Conservation (phyloP, 2,888 invertebrate genomes). For the Ephialtes manifestator region DNA sequence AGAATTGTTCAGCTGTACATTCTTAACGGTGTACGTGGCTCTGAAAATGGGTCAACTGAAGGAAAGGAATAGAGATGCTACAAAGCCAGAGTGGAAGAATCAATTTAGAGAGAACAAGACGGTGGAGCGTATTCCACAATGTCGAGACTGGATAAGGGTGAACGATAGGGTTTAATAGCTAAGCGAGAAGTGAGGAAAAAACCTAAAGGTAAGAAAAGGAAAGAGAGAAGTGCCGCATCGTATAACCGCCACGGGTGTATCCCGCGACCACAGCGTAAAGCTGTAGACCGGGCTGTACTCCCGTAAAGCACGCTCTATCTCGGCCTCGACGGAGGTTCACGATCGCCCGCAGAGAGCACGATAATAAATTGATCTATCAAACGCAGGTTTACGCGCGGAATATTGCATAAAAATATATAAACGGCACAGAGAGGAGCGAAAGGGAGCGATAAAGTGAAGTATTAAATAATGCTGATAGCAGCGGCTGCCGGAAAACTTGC, state of each 20-base stretch:
- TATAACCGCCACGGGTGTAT: slow-evolving; percentile 1
- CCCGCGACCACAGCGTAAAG: neutral
- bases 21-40: neutral
- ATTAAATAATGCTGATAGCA: slow-evolving; percentile 60
- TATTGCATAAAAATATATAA: slow-evolving; percentile 52
- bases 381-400: slow-evolving; percentile 60
- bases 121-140: slow-evolving; percentile 49
- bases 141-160: slow-evolving; percentile 50
- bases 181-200: slow-evolving; percentile 8
- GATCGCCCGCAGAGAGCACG: slow-evolving; percentile 36
- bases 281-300: slow-evolving; percentile 13
- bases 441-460: slow-evolving; percentile 18
- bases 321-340: slow-evolving; percentile 7
- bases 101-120: slow-evolving; percentile 61
- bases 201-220: neutral
- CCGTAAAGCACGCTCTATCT: slow-evolving; percentile 47
- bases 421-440: neutral
- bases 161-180: slow-evolving; percentile 58
- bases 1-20: neutral
- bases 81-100: slow-evolving; percentile 46
- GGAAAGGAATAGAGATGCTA: neutral
- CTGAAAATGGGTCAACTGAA: slow-evolving; percentile 22
- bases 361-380: slow-evolving; percentile 69
- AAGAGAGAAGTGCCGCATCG: slow-evolving; percentile 19
- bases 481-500: slow-evolving; percentile 14